Conservation (phyloP, 2,888 invertebrate genomes). For the Erynnis tages region DNA sequence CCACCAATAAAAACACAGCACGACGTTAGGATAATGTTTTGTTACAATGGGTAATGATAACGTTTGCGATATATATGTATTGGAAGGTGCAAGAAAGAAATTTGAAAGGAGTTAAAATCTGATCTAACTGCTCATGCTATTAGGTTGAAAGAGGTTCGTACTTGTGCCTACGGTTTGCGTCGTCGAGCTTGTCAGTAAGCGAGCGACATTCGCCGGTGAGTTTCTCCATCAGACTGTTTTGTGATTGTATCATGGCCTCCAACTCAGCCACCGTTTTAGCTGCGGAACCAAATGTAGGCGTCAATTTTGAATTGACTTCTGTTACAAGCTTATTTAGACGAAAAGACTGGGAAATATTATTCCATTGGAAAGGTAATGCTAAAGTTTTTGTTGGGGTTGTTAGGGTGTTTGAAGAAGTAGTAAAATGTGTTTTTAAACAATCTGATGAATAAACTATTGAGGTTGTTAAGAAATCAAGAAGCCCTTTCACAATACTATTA, state of each 20-base stretch:
- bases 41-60: constrained; percentile 68
- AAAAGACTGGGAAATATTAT: not conserved
- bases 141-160: constrained; percentile 80
- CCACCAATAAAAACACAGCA: constrained; percentile 82
- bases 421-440: constrained; percentile 52
- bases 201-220: constrained; percentile 93
- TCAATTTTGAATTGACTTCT: constrained; percentile 35
- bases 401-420: constrained; percentile 11
- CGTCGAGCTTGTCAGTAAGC: constrained; percentile 94
- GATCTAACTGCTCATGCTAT: constrained; percentile 54
- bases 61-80: constrained; percentile 32
- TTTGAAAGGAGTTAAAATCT: constrained; percentile 36
- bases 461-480: constrained; percentile 59
- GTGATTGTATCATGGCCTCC: constrained; percentile 94
- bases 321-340: not conserved
- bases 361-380: no score
- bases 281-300: constrained; percentile 81
- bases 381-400: not conserved
- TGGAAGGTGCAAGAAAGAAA: constrained; percentile 18
- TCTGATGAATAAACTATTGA: constrained; percentile 88
- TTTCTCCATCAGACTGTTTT: constrained; percentile 96
- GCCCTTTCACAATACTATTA: constrained; percentile 68
- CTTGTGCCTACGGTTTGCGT: constrained; percentile 93
- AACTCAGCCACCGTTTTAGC: constrained; percentile 94
- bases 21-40: constrained; percentile 65